A percentile compares a stretch with the other conserved stretches of the same genome.
Conservation (phyloP, 2,888 invertebrate genomes). For the Andricus quercusramuli region DNA sequence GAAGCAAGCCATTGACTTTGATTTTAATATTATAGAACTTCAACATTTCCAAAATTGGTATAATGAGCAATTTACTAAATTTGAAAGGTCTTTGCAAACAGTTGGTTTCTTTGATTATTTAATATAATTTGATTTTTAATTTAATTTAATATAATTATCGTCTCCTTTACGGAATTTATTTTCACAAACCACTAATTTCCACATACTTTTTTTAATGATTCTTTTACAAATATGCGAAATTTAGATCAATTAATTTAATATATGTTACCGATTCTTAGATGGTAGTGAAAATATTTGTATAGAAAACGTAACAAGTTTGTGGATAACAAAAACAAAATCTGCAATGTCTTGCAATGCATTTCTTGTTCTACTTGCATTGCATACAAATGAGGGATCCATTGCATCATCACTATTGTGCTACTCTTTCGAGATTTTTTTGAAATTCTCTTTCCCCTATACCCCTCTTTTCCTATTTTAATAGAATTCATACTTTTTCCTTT, state of each 20-base stretch:
- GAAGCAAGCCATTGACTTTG: too few relatives aligned
- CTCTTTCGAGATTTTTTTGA: neutral
- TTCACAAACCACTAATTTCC: neutral
- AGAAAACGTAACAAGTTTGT: too few relatives aligned
- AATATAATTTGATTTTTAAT: too few relatives aligned
- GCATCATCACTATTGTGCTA: neutral
- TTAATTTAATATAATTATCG: too few relatives aligned
- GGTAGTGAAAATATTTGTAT: too few relatives aligned
- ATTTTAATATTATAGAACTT: neutral
- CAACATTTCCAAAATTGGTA: neutral
- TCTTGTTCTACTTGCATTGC: conserved; percentile 12
- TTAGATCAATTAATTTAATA: too few relatives aligned
- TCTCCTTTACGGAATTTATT: neutral
- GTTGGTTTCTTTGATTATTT: too few relatives aligned
- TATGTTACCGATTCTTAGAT: too few relatives aligned
- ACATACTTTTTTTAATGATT: neutral
- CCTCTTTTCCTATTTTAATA: too few relatives aligned
- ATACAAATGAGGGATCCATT: conserved; percentile 8
- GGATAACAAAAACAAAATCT: too few relatives aligned
- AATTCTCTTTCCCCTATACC: neutral
- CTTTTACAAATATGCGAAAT: neutral
- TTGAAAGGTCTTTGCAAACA: conserved; percentile 11
- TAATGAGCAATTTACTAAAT: conserved; percentile 1
- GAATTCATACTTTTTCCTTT: too few relatives aligned
- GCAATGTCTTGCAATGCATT: neutral